phyloP scores from a whole-genome alignment of 2,888 invertebrate species.

The Parasteatoda lunata region DNA sequence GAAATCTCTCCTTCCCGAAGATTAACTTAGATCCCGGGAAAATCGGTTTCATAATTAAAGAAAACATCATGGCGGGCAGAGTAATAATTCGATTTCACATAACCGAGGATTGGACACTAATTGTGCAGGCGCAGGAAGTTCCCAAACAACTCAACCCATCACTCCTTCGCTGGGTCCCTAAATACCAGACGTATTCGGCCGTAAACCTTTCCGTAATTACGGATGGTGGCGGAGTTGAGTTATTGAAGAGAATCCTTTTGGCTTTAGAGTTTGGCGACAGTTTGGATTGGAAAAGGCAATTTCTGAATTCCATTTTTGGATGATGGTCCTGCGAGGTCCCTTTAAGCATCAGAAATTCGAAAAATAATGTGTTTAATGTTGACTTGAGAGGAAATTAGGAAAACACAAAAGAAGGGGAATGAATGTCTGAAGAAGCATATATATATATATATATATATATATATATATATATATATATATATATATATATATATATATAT shows the following conservation, averaged over 20 bases:
- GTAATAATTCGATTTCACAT: constrained; percentile 40
- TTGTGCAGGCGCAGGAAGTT: constrained; percentile 23
- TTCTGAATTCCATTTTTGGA: constrained; percentile 18
- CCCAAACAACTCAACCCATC: neutral
- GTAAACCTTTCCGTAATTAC: constrained; percentile 52
- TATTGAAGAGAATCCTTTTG: constrained; percentile 28
- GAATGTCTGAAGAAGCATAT: no score
- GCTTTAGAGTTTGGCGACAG: neutral
- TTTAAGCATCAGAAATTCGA: neutral
- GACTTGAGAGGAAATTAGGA: no score
- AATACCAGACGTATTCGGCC: constrained; percentile 14
- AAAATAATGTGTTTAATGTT: no score
- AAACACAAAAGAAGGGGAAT: no score
- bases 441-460: no score
- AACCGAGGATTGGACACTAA: constrained; percentile 27
- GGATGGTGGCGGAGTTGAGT: constrained; percentile 18
- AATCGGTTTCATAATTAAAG: constrained; percentile 54
- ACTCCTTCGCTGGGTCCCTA: neutral
- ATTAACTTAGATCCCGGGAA: constrained; percentile 17
- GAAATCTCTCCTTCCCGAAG: neutral
- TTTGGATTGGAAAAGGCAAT: constrained; percentile 9
- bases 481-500: no score
- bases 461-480: no score
- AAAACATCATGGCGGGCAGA: constrained; percentile 18
- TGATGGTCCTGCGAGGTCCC: neutral